Evolutionary conservation across 2,888 invertebrate genomes (phyloP), one percentile per base, ranked within the genome.

Genomic region (Cremastinae sp.): DNA sequence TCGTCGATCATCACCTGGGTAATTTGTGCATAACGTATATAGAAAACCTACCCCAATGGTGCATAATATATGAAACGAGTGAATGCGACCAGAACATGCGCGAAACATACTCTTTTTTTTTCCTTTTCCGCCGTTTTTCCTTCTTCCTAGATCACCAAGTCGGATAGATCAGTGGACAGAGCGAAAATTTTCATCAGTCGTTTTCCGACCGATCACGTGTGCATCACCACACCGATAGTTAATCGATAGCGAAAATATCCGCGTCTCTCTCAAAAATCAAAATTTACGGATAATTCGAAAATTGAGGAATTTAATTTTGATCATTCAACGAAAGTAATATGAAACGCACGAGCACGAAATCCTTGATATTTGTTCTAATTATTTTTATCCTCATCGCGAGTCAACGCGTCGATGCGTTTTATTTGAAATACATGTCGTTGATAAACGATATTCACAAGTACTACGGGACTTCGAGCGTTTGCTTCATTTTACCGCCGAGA

Each of bases 381-480:
- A 36, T 72, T 10, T 38, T 64, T 45, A 7, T 10, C 22, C 45
- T 20, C 0, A 14, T 12, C 34, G 36, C 45, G 3, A 12, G 49
- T 4, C 34, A 8, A 16, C 9, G 43, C 14, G 47, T 47, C 10
- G 22, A 69, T 20, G 58, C 51, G n/a, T 2, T 45, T 53, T 45
- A 72, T 10, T 16, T 20, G 12, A 72, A 45, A 69, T 76, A 76
- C 59, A n/a, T 34, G 7, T 47, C 75, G 0, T 28, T 76, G 28
- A 64, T 75, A 22, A 38, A 36, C 12, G 79, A 82, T 2, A 75
- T 85, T 38, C 79, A 79, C 49, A 69, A 72, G 2, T 73, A 79
- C 72, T 85, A 83, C 45, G 36, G 43, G 41, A 79, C 84, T 4
- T 80, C 82, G 1, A 81, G 83, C 54, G 70, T 85, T 43, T 74